Base-by-base conservation (phyloP, 2,888 invertebrate species). In the Nemotelus pantherinus region DNA sequence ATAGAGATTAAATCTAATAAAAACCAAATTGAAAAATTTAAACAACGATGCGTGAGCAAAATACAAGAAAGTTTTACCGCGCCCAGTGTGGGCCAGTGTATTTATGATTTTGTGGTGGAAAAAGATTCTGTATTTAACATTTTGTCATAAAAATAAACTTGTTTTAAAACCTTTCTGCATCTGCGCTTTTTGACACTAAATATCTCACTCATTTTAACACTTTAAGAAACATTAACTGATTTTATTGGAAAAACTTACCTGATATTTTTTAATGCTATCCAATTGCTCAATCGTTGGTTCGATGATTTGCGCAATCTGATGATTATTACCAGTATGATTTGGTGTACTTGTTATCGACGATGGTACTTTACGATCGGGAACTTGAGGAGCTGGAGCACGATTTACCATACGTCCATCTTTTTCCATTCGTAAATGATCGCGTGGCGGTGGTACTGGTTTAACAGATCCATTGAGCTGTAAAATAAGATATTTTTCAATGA, bases 261-360 rank as follows among this genome's bases (percentile, higher is more conserved):
- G 95, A 87, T 96, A 97, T 86, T 96, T 96, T 84, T 93, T 93
- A 86, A 97, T 95, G 87, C 95, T 94, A 85, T 96, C 95, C 87
- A 96, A 89, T 88, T 97, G 95, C 83, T 97, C 96, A 84, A 93
- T 91, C 80, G 94, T 94, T 82, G 94, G 94, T 82, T 92, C 90
- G 76, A 88, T 87, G 80, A 87, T 84, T 82, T 87, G 87, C 45
- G 87, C 87, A 77, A 87, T 87, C 82, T 87, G 86, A 77, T 88
- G 87, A 77, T 85, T 83, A 77, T 82, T 86, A 82, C 63, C 72
- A 77, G 88, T 88, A 79, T 89, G 89, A 2, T 88, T 86, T 0
- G 90, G 89, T 44, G 89, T 53, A 25, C 76, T 90, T 71, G 88
- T 86, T 80, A 88, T 88, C 77, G 88, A 89, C 76, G 88, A 86